A percentile compares a stretch with the other conserved stretches of the same genome.
These are phyloP conservation scores for Arremon brunneinucha DNA, from an alignment of 2,797 vertebrate species.

Conservation along the genomic window DNA sequence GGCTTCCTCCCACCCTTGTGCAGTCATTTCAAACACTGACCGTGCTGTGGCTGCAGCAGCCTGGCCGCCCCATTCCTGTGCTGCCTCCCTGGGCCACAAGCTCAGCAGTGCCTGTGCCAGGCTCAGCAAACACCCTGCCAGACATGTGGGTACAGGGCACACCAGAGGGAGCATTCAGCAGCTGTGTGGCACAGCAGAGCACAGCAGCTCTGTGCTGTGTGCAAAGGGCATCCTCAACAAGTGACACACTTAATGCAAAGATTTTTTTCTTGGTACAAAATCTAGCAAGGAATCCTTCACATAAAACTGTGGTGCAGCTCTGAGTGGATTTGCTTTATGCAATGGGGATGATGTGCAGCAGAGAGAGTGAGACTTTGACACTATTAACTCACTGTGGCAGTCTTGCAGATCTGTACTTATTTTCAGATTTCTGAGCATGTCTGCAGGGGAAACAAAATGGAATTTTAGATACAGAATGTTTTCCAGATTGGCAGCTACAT, in stretches of 20 bases:
- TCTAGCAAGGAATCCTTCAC: neutral
- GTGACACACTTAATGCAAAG: neutral
- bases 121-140: neutral
- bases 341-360: fast-evolving
- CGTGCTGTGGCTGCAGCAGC: neutral
- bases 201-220: neutral
- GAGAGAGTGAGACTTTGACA: neutral
- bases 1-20: neutral
- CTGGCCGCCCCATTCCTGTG: neutral
- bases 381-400: neutral
- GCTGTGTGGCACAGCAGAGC: neutral
- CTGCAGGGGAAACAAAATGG: neutral
- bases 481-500: neutral
- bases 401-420: neutral
- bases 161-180: neutral
- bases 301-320: neutral
- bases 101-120: neutral
- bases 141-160: neutral
- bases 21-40: neutral
- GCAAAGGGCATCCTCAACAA: neutral
- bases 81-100: neutral
- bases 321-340: neutral
- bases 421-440: neutral
- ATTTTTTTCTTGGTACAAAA: neutral
- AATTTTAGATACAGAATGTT: neutral